Evolutionary conservation across 2,797 vertebrate genomes (phyloP), one percentile per base, ranked within the genome.

Genomic region (Gobio occitaniae): DNA sequence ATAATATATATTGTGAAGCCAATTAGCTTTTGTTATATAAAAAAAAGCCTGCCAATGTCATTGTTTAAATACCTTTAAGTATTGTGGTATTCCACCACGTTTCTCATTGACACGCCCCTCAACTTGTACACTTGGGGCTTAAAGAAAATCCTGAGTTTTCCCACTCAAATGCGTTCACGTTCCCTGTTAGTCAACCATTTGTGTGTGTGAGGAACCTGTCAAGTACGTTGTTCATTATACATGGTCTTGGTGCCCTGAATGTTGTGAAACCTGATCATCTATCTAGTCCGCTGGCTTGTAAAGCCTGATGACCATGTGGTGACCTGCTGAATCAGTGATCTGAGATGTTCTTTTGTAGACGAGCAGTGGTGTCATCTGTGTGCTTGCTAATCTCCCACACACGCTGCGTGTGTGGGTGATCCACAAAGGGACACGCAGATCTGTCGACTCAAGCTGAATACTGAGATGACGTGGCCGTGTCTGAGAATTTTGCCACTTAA

Each of bases 371-470:
- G 92, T 92, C 91, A 92, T 93, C 92, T 92, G 90, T 91, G 63
- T 90, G 88, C 90, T 94, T 90, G 88, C 89, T 94, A 94, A 94
- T 94, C 94, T 93, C 90, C 86, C 90, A 91, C 91, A 89, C 86
- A 89, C n/a, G 38, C 85, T 85, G 25, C 25, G 89, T 68, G 63
- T 1, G n/a, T 69, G 74, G 48, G 38, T 56, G 36, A 70, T 59
- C 50, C 74, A 59, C 65, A 36, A 59, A 77, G 11, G 71, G 65
- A 56, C n/a, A 32, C 15, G 0, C 61, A 21, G 59, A 77, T 76
- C 59, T 83, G 82, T 83, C 29, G 15, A 41, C 71, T 83, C 32
- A 0, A 32, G n/a, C 74, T 78, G 11, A 47, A 56, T 59, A 59
- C 19, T 21, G 17, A 4, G 11, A 50, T 69, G 63, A 48, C 4